phyloP scores from a whole-genome alignment of 2,797 vertebrate genomes.

The Peromyscus attwateri region DNA sequence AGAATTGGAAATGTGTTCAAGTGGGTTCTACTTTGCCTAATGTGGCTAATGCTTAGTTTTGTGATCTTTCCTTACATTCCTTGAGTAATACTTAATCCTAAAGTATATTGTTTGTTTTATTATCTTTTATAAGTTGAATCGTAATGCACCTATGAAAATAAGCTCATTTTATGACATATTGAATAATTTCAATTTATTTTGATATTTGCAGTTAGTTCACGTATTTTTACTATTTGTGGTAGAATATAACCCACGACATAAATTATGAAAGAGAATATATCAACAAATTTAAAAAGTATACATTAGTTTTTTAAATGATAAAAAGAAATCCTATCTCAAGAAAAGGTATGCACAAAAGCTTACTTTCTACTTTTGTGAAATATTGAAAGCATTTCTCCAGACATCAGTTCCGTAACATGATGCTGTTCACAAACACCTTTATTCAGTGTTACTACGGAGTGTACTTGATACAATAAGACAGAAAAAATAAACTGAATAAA shows the following conservation, averaged over 20 bases:
- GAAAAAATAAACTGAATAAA: not conserved
- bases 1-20: not conserved
- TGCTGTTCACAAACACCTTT: not conserved
- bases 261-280: not conserved
- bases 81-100: not conserved
- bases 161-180: not conserved
- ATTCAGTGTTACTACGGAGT: not conserved
- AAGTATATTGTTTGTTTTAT: not conserved
- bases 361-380: not conserved
- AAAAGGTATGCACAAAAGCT: not conserved
- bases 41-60: not conserved
- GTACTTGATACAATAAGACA: not conserved
- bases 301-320: not conserved
- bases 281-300: not conserved
- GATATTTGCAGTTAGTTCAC: not conserved
- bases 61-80: constrained; percentile 8
- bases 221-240: not conserved
- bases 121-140: not conserved
- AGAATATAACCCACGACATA: not conserved
- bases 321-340: not conserved
- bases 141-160: not conserved
- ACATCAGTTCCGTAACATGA: not conserved
- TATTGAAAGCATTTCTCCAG: not conserved
- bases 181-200: not conserved
- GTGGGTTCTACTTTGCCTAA: not conserved